phyloP scores from a whole-genome alignment of 2,113 vertebrate genomes.

The Pungitius pungitius region DNA sequence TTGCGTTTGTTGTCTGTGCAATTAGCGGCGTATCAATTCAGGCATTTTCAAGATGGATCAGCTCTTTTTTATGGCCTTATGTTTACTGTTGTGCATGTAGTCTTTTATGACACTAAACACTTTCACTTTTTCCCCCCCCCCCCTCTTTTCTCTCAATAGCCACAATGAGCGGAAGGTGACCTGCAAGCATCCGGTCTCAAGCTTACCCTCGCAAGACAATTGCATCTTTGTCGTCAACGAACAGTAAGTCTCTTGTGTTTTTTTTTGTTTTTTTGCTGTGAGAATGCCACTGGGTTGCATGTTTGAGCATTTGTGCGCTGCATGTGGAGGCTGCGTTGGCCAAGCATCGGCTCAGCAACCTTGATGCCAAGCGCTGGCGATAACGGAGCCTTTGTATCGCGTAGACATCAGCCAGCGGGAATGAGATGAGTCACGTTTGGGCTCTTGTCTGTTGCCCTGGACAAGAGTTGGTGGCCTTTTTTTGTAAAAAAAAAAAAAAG shows the following conservation, averaged over 20 bases:
- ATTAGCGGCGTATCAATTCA: neutral
- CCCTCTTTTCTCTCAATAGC: conserved; percentile 71
- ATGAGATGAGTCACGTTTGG: conserved; percentile 27
- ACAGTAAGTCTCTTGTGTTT: conserved; percentile 89
- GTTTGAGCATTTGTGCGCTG: conserved; percentile 43
- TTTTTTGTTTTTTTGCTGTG: conserved; percentile 32
- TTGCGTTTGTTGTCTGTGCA: neutral
- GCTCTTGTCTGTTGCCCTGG: conserved; percentile 9
- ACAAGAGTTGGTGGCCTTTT: conserved; percentile 35
- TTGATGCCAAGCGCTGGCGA: neutral
- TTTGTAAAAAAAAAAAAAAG: conserved; percentile 30
- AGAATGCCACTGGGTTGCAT: conserved; percentile 59
- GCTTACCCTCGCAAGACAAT: conserved; percentile 94
- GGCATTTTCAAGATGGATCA: neutral
- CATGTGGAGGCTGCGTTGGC: conserved; percentile 37
- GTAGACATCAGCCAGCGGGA: conserved; percentile 29
- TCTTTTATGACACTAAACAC: conserved; percentile 5
- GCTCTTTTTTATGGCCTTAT: neutral
- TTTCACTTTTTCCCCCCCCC: neutral
- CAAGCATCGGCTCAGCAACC: conserved; percentile 2
- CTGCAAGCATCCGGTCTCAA: conserved; percentile 95
- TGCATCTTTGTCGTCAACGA: conserved; percentile 99
- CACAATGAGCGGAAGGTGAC: conserved; percentile 99
- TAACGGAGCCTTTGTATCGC: conserved; percentile 13
- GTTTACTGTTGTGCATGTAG: neutral